These are phyloP conservation scores for Trachymyrmex cornetzi DNA, from an alignment of 1,140 invertebrate species.

Conservation along the genomic window DNA sequence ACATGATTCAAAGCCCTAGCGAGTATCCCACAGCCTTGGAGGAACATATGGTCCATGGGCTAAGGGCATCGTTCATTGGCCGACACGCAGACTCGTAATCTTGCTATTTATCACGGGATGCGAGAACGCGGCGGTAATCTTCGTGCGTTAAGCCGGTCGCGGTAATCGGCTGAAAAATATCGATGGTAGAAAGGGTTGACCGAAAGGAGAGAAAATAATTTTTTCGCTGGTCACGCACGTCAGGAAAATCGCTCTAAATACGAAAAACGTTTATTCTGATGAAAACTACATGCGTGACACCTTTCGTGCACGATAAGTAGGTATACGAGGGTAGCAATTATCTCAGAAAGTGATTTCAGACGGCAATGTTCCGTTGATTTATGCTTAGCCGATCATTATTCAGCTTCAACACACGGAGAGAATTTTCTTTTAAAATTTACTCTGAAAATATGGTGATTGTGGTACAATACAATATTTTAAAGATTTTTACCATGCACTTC, in stretches of 20 bases:
- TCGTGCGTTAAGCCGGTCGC: slow-evolving; percentile 73
- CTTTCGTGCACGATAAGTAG: not conserved
- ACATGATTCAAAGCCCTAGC: slow-evolving; percentile 64
- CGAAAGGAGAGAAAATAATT: slow-evolving; percentile 20
- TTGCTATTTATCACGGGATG: slow-evolving; percentile 85
- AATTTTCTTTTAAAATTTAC: no score
- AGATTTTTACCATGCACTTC: no score
- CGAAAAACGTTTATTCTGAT: not conserved
- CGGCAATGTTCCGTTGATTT: not conserved
- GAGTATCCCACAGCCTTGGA: slow-evolving; percentile 80
- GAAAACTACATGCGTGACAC: not conserved
- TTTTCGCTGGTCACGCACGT: slow-evolving; percentile 6
- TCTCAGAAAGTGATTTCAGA: not conserved
- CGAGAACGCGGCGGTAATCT: slow-evolving; percentile 74
- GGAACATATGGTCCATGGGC: slow-evolving; percentile 83
- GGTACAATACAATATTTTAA: no score
- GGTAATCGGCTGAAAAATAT: slow-evolving; percentile 61
- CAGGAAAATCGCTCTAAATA: slow-evolving; percentile 26
- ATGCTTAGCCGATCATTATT: not conserved
- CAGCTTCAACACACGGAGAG: no score
- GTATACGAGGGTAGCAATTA: not conserved
- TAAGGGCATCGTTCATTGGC: slow-evolving; percentile 77
- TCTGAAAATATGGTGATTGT: no score
- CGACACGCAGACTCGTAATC: slow-evolving; percentile 81
- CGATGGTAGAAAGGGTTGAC: slow-evolving; percentile 16